Evolutionary conservation across 2,888 invertebrate genomes (phyloP).

Genomic region (Yponomeuta sedellus): DNA sequence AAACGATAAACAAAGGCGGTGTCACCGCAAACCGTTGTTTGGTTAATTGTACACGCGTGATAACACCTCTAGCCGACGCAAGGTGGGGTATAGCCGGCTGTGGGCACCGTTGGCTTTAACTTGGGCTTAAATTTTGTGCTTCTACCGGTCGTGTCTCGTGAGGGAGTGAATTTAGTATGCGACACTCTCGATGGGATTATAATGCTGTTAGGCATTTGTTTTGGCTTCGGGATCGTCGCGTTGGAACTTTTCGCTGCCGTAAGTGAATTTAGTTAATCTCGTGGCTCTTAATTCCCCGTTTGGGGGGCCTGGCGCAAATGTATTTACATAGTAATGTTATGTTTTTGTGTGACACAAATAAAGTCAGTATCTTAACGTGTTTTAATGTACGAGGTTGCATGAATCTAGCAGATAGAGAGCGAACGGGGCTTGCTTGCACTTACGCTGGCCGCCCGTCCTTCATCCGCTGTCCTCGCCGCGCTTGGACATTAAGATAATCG

Average conservation of each 20-base stretch:
- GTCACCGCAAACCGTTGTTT: slow-evolving; percentile 64
- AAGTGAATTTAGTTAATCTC: background rate
- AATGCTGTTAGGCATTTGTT: slow-evolving; percentile 5
- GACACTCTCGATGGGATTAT: background rate
- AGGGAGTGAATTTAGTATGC: background rate
- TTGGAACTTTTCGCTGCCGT: background rate
- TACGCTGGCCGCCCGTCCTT: slow-evolving; percentile 8
- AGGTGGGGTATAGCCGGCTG: slow-evolving; percentile 25
- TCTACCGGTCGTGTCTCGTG: slow-evolving; percentile 1
- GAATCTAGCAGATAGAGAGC: background rate
- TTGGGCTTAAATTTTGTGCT: background rate
- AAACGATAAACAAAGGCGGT: slow-evolving; percentile 66
- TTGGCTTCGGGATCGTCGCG: background rate
- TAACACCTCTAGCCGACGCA: slow-evolving; percentile 49
- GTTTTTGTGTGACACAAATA: too few relatives aligned
- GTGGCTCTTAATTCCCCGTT: too few relatives aligned
- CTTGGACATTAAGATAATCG: slow-evolving; percentile 63
- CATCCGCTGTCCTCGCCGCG: slow-evolving; percentile 16
- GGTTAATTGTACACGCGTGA: slow-evolving; percentile 67
- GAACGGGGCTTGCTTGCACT: background rate
- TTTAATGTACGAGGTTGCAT: background rate
- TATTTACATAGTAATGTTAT: too few relatives aligned
- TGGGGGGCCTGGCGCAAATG: too few relatives aligned
- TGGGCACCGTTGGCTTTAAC: background rate
- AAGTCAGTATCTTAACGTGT: too few relatives aligned